Evolutionary conservation across 2,113 vertebrate genomes (phyloP).

Genomic region (Pseudolaguvia tuberculata): DNA sequence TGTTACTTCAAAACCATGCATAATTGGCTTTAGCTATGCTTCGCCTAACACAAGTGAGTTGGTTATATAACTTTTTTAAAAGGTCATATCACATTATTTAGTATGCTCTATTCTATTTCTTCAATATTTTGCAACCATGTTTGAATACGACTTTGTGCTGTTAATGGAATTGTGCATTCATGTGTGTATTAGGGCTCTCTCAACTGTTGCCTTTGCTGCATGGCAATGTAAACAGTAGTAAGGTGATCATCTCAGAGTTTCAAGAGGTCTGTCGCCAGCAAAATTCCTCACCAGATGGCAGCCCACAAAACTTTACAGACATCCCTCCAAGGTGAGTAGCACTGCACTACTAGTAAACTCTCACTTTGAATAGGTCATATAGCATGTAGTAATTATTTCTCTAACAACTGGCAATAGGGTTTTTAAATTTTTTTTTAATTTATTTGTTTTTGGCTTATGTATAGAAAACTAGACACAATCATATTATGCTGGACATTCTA

Average conservation of each 20-base stretch:
- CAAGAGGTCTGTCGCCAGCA: slow-evolving; percentile 82
- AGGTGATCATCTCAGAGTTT: slow-evolving; percentile 90
- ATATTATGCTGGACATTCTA: not conserved
- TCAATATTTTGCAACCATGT: too few relatives aligned
- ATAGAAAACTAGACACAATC: not conserved
- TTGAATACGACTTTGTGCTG: too few relatives aligned
- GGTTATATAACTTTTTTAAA: too few relatives aligned
- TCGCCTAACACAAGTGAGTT: too few relatives aligned
- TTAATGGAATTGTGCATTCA: not conserved
- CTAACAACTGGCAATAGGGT: too few relatives aligned
- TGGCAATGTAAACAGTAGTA: slow-evolving; percentile 86
- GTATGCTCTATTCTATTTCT: too few relatives aligned
- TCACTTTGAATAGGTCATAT: not conserved
- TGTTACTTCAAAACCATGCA: too few relatives aligned
- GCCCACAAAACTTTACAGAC: slow-evolving; percentile 57
- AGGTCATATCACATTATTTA: too few relatives aligned
- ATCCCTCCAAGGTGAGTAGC: slow-evolving; percentile 75
- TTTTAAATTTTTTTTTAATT: too few relatives aligned
- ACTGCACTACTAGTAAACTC: not conserved
- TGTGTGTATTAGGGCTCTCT: slow-evolving; percentile 47
- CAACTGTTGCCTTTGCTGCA: slow-evolving; percentile 88
- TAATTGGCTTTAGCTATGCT: too few relatives aligned
- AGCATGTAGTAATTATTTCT: too few relatives aligned
- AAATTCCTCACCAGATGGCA: slow-evolving; percentile 49
- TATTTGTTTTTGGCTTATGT: too few relatives aligned